phyloP scores from a whole-genome alignment of 2,888 invertebrate genomes.

The Polydrusus tereticollis region DNA sequence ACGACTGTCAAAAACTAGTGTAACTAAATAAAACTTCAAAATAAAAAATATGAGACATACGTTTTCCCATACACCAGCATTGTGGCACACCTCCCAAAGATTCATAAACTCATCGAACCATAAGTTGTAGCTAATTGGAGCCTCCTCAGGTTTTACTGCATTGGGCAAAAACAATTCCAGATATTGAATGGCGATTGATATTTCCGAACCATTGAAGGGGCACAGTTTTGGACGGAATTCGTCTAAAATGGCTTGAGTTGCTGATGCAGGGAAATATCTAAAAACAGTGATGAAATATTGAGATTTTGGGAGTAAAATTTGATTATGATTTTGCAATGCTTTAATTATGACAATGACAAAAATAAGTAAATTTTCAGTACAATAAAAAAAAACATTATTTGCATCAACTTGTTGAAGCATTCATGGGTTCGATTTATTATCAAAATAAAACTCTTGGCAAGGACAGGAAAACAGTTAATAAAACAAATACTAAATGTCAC shows the following conservation, averaged over 20 bases:
- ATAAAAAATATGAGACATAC: constrained; percentile 63
- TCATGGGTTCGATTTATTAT: no score
- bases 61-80: constrained; percentile 77
- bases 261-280: constrained; percentile 70
- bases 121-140: constrained; percentile 77
- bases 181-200: constrained; percentile 69
- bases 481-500: no score
- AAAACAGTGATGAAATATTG: background rate
- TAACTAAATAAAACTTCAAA: no score
- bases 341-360: no score
- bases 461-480: no score
- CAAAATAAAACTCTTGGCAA: no score
- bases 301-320: no score
- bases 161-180: constrained; percentile 85
- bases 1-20: no score
- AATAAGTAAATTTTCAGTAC: no score
- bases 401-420: no score
- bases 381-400: no score
- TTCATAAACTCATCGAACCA: constrained; percentile 86
- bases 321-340: no score
- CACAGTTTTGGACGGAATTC: constrained; percentile 85
- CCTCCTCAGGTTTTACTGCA: constrained; percentile 73
- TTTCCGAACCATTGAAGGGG: constrained; percentile 75
- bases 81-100: constrained; percentile 84
- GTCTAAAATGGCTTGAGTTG: constrained; percentile 89